Conservation (phyloP, 2,113 vertebrate species). For the Xyrauchen texanus region DNA sequence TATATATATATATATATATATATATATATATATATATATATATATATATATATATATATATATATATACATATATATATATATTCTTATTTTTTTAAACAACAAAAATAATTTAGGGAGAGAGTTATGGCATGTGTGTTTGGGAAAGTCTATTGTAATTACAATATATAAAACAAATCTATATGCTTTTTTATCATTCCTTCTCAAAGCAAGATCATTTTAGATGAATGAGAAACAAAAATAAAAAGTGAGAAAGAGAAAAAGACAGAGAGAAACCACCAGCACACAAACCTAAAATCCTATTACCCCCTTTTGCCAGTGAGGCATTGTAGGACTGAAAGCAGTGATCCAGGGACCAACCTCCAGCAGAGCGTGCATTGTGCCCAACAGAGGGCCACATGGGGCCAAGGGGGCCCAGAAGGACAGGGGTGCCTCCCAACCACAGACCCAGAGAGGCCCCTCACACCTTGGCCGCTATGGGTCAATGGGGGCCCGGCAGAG, state of each 20-base stretch:
- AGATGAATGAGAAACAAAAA: slow-evolving; percentile 1
- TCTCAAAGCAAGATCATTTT: neutral
- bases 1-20: no score
- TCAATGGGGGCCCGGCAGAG: slow-evolving; percentile 73
- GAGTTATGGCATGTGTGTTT: no score
- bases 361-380: slow-evolving; percentile 78
- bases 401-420: slow-evolving; percentile 60
- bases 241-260: slow-evolving; percentile 33
- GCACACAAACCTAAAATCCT: slow-evolving; percentile 79
- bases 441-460: slow-evolving; percentile 53
- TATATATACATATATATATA: no score
- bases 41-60: no score
- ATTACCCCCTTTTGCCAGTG: slow-evolving; percentile 70
- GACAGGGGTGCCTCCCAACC: slow-evolving; percentile 60
- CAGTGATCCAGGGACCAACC: slow-evolving; percentile 64
- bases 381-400: slow-evolving; percentile 61
- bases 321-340: slow-evolving; percentile 75
- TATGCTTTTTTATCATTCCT: neutral
- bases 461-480: slow-evolving; percentile 68
- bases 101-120: no score
- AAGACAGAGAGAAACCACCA: slow-evolving; percentile 60
- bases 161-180: no score
- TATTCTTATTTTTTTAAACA: no score
- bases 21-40: no score
- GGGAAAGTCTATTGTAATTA: no score